These are phyloP conservation scores for Exocentrus adspersus DNA, from an alignment of 2,888 invertebrate species.

Conservation along the genomic window DNA sequence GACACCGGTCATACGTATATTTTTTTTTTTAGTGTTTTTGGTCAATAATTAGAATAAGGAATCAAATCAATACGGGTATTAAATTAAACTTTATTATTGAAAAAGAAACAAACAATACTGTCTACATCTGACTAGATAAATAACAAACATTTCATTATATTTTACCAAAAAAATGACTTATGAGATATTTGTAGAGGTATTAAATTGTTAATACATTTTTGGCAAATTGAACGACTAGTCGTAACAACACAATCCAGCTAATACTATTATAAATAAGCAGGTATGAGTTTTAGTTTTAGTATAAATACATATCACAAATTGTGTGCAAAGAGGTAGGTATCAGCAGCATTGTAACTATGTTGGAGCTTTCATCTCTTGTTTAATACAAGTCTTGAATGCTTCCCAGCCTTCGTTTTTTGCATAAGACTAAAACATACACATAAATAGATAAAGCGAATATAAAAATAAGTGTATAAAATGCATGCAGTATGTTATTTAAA, in stretches of 20 bases:
- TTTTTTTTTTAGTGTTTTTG: too few species aligned
- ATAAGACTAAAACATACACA: slow-evolving; percentile 68
- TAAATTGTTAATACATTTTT: not conserved
- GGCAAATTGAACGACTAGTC: slow-evolving; percentile 15
- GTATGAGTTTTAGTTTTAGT: not conserved
- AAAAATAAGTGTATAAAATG: too few species aligned
- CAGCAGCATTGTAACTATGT: not conserved
- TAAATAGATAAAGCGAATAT: too few species aligned
- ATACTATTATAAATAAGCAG: not conserved
- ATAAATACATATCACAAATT: slow-evolving; percentile 6
- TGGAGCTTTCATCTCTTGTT: slow-evolving; percentile 85
- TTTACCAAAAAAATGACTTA: not conserved
- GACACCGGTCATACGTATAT: too few species aligned
- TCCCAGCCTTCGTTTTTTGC: slow-evolving; percentile 93
- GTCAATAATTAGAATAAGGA: too few species aligned
- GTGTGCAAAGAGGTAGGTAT: slow-evolving; percentile 5
- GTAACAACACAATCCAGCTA: slow-evolving; percentile 14
- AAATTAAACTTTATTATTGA: slow-evolving; percentile 11
- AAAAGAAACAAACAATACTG: slow-evolving; percentile 5
- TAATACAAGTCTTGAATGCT: slow-evolving; percentile 89
- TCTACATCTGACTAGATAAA: slow-evolving; percentile 17
- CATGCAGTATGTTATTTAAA: not conserved
- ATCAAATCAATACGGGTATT: too few species aligned
- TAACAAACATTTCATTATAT: slow-evolving; percentile 7
- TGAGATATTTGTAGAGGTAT: not conserved